Percentiles rank a stretch among this genome's conserved stretches.
Conservation (phyloP, 2,888 invertebrate species). For the Eilema depressum region DNA sequence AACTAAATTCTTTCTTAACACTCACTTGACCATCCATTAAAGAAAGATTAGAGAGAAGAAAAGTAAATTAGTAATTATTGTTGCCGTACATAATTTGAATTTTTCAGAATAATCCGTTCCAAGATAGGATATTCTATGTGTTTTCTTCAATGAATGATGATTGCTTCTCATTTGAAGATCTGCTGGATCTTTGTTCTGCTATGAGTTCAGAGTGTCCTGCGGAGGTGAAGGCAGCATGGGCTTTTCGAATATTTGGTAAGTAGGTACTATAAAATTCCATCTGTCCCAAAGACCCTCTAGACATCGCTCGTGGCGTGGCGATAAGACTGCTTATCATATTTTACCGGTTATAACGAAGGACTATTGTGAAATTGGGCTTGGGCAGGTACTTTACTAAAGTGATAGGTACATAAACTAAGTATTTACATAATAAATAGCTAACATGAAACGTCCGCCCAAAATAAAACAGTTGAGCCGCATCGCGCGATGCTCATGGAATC, state of each 20-base stretch:
- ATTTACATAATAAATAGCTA: no score
- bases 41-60: no score
- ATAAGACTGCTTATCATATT: not conserved
- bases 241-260: slow-evolving; percentile 92
- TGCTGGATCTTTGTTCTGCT: slow-evolving; percentile 92
- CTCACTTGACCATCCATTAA: no score
- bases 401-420: no score
- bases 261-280: not conserved
- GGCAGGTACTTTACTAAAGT: no score
- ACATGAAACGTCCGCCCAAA: no score
- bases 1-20: no score
- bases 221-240: slow-evolving; percentile 91
- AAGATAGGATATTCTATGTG: slow-evolving; percentile 90
- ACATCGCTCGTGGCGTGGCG: not conserved
- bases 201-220: slow-evolving; percentile 91
- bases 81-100: not conserved
- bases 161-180: slow-evolving; percentile 92
- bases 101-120: slow-evolving; percentile 91
- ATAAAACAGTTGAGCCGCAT: no score
- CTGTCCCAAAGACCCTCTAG: not conserved
- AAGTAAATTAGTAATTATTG: not conserved
- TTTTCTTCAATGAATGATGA: slow-evolving; percentile 91
- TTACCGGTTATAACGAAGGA: not conserved
- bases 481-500: no score
- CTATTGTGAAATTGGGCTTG: not conserved